These are phyloP conservation scores for Malthinus seriepunctatus DNA, from an alignment of 2,888 invertebrate species.

Conservation along the genomic window DNA sequence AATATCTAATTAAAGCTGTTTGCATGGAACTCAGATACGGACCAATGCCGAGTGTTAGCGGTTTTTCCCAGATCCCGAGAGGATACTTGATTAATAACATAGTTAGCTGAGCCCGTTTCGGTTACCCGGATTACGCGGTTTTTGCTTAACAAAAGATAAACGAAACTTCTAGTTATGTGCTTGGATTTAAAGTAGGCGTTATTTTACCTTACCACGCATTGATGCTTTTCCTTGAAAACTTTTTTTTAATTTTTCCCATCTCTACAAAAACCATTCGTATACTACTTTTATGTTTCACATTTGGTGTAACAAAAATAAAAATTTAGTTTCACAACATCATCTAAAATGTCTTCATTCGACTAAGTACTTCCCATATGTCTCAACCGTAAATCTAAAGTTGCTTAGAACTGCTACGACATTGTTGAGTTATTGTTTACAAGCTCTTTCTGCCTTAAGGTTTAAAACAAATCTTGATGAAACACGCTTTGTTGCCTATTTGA, in stretches of 20 bases:
- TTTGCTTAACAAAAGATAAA: constrained; percentile 48
- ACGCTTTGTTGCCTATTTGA: constrained; percentile 14
- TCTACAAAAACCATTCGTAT: too few relatives aligned
- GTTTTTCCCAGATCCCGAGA: constrained; percentile 36
- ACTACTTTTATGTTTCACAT: too few relatives aligned
- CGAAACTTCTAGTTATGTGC: constrained; percentile 42
- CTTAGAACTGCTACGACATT: constrained; percentile 12
- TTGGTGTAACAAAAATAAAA: background rate
- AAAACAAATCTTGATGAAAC: constrained; percentile 15
- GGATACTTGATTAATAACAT: constrained; percentile 48
- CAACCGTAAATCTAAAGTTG: constrained; percentile 15
- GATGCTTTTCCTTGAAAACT: constrained; percentile 23
- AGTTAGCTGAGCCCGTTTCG: constrained; percentile 42
- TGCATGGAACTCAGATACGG: constrained; percentile 33
- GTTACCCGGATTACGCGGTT: constrained; percentile 46
- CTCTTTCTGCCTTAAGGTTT: constrained; percentile 11
- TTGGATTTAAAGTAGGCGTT: constrained; percentile 39
- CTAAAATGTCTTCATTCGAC: constrained; percentile 13
- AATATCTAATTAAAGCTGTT: constrained; percentile 38
- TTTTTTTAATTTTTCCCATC: background rate
- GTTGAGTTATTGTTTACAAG: constrained; percentile 24
- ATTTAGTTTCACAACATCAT: background rate
- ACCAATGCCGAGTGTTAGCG: constrained; percentile 33
- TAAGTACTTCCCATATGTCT: constrained; percentile 18
- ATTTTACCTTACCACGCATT: constrained; percentile 35